phyloP scores from a whole-genome alignment of 2,888 invertebrate species.

The Drosophila anomalipes region DNA sequence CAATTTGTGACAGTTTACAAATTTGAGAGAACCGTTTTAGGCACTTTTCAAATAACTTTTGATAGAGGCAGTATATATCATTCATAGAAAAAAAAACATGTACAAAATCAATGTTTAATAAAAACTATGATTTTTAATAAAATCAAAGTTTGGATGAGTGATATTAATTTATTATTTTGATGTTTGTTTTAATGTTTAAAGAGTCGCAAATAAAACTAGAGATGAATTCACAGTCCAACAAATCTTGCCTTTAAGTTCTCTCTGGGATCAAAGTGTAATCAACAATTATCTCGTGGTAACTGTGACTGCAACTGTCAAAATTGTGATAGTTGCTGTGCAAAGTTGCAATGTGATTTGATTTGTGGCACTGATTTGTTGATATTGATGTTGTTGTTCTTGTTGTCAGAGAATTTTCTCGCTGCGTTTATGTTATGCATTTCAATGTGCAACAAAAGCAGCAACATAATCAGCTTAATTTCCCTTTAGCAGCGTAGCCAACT shows the following conservation, averaged over 20 bases:
- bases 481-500: slow-evolving; percentile 8
- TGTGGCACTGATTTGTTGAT: slow-evolving; percentile 41
- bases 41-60: not conserved
- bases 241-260: not conserved
- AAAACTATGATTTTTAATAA: not conserved
- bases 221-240: not conserved
- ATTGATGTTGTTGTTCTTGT: slow-evolving; percentile 13
- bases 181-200: not conserved
- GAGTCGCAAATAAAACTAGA: not conserved
- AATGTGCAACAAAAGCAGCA: slow-evolving; percentile 46
- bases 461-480: slow-evolving; percentile 54
- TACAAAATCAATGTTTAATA: not conserved
- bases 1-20: not conserved
- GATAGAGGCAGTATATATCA: not conserved
- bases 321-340: slow-evolving; percentile 23
- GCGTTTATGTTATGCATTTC: slow-evolving; percentile 47
- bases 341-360: slow-evolving; percentile 65
- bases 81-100: not conserved
- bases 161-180: not conserved
- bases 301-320: slow-evolving; percentile 10
- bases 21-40: not conserved
- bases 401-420: slow-evolving; percentile 9
- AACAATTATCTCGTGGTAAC: not conserved
- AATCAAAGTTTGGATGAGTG: not conserved
- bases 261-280: not conserved